These are phyloP conservation scores for Tetropium fuscum DNA, from an alignment of 2,888 invertebrate species.

Conservation along the genomic window DNA sequence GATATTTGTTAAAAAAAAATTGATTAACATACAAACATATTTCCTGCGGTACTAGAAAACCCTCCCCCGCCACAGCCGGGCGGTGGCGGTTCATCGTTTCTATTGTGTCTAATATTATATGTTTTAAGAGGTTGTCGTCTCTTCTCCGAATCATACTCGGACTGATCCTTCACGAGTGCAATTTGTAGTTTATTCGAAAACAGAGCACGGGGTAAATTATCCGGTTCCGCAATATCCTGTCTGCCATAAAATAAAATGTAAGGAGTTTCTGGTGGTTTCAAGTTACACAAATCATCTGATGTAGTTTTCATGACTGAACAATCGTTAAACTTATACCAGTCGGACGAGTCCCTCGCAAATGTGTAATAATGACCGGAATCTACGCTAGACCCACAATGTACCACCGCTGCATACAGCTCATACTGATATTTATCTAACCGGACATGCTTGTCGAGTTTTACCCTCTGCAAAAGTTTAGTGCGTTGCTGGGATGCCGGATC, in stretches of 20 bases:
- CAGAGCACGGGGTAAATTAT: constrained; percentile 51
- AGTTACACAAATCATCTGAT: constrained; percentile 72
- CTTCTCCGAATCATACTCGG: constrained; percentile 57
- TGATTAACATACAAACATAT: constrained; percentile 63
- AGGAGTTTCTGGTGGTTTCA: constrained; percentile 81
- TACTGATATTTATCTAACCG: constrained; percentile 72
- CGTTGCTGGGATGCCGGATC: constrained; percentile 78
- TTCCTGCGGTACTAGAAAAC: constrained; percentile 56
- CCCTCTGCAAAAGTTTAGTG: constrained; percentile 80
- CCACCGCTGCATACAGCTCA: constrained; percentile 83
- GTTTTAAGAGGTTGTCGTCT: constrained; percentile 48
- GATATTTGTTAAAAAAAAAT: constrained; percentile 21
- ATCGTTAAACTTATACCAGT: constrained; percentile 88
- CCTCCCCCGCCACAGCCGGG: constrained; percentile 68
- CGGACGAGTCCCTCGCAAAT: constrained; percentile 76
- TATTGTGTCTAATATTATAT: constrained; percentile 57
- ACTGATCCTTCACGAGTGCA: constrained; percentile 56
- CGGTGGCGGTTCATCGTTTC: constrained; percentile 69
- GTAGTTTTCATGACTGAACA: constrained; percentile 75
- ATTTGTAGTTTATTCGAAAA: constrained; percentile 56
- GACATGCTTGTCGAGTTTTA: constrained; percentile 69
- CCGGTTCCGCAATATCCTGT: constrained; percentile 57
- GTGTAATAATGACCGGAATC: constrained; percentile 91
- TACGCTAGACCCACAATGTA: constrained; percentile 85
- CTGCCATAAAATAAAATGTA: constrained; percentile 84